Conservation (phyloP, 2,888 invertebrate genomes). For the Noctua janthe region DNA sequence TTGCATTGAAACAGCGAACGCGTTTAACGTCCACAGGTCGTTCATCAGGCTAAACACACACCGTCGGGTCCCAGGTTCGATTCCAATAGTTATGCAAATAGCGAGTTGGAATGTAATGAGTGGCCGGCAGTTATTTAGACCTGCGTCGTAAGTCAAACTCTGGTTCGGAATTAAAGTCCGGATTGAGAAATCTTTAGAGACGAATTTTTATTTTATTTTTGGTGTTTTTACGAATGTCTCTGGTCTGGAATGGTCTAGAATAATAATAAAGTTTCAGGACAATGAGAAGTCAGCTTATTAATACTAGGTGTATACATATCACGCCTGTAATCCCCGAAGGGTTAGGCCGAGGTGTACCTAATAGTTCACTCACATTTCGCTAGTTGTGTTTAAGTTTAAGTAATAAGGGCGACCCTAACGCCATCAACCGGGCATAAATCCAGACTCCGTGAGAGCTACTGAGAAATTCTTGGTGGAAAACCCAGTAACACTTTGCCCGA, state of each 20-base stretch:
- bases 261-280: neutral
- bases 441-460: too few relatives aligned
- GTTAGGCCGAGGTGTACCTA: neutral
- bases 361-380: neutral
- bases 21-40: constrained; percentile 84
- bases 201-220: constrained; percentile 21
- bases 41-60: constrained; percentile 89
- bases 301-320: neutral
- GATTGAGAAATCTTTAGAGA: constrained; percentile 71
- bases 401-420: too few relatives aligned
- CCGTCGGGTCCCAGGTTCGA: constrained; percentile 81
- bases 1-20: constrained; percentile 77
- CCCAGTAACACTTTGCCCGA: too few relatives aligned
- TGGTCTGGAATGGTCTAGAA: neutral
- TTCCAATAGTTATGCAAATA: constrained; percentile 91
- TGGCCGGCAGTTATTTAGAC: constrained; percentile 89
- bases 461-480: too few relatives aligned
- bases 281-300: neutral
- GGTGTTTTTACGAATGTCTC: neutral
- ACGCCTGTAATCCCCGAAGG: neutral
- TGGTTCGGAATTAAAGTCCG: constrained; percentile 82
- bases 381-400: neutral
- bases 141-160: constrained; percentile 88
- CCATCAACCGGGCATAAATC: too few relatives aligned
- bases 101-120: constrained; percentile 88